A percentile compares a stretch with the other conserved stretches of the same genome.
phyloP scores from a whole-genome alignment of 2,797 vertebrate genomes.

The Monodelphis domestica region DNA sequence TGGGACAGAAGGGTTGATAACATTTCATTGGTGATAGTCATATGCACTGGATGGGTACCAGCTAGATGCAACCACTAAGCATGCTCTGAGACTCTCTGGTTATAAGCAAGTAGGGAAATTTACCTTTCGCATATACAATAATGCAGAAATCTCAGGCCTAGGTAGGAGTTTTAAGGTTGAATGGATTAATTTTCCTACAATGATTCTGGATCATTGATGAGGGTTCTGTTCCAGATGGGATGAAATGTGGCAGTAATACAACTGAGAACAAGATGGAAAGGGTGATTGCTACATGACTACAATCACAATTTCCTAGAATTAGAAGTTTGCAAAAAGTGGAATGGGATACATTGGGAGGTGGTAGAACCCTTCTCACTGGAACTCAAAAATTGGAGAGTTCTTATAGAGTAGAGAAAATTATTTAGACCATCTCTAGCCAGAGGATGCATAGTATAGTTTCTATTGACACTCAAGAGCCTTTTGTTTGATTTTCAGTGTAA shows the following conservation, averaged over 20 bases:
- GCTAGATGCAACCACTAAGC: background rate
- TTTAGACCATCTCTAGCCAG: background rate
- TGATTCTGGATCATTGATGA: background rate
- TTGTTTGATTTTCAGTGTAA: background rate
- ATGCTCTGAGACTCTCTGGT: background rate
- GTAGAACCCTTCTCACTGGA: background rate
- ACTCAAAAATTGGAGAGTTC: background rate
- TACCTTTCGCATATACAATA: background rate
- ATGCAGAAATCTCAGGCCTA: background rate
- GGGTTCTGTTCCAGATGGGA: background rate
- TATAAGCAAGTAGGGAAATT: background rate
- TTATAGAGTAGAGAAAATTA: background rate
- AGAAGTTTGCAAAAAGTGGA: background rate
- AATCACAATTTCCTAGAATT: background rate
- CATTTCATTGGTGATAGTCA: background rate
- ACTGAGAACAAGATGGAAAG: background rate
- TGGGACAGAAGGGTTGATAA: background rate
- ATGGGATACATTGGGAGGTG: background rate
- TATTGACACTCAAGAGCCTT: background rate
- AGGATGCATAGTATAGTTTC: background rate
- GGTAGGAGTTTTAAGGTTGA: background rate
- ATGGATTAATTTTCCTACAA: too few species aligned
- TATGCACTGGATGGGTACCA: background rate
- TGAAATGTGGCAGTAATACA: background rate
- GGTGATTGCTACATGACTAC: background rate